Evolutionary conservation across 2,888 invertebrate species (phyloP).

Genomic region (Athalia circularis): DNA sequence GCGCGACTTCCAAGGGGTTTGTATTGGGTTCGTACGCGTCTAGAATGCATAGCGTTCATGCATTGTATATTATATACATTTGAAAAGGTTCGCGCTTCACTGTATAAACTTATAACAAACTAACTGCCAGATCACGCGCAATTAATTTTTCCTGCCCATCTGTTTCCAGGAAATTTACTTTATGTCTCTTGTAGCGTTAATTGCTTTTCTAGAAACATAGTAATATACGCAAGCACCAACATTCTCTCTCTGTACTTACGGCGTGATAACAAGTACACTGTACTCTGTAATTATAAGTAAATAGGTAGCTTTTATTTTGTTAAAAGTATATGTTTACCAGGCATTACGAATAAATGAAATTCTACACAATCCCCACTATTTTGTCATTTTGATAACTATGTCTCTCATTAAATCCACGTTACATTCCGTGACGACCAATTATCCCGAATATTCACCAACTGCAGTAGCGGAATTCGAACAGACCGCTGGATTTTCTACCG

Average conservation of each 20-base stretch:
- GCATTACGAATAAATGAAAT: constrained; percentile 22
- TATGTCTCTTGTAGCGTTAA: constrained; percentile 19
- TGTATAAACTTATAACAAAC: not conserved
- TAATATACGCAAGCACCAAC: not conserved
- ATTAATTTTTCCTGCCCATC: constrained; percentile 35
- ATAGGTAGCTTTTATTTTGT: constrained; percentile 5
- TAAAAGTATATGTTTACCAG: not conserved
- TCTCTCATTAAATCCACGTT: not conserved
- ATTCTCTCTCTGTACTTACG: constrained; percentile 23
- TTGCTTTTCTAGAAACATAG: constrained; percentile 28
- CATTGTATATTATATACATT: not conserved
- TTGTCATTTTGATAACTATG: not conserved
- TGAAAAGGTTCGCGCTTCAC: not conserved
- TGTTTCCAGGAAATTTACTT: constrained; percentile 24
- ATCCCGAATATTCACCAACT: too few species aligned
- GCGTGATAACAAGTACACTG: constrained; percentile 15
- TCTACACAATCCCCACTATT: not conserved
- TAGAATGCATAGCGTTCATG: too few species aligned
- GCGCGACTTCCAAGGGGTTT: not conserved
- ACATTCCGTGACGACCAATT: not conserved
- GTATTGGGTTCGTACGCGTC: too few species aligned
- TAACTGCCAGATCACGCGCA: constrained; percentile 20
- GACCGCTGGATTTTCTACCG: too few species aligned
- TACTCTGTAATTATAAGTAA: constrained; percentile 25
- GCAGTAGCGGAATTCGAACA: too few species aligned